Conservation (phyloP, 2,113 vertebrate species). For the Eublepharis macularius region DNA sequence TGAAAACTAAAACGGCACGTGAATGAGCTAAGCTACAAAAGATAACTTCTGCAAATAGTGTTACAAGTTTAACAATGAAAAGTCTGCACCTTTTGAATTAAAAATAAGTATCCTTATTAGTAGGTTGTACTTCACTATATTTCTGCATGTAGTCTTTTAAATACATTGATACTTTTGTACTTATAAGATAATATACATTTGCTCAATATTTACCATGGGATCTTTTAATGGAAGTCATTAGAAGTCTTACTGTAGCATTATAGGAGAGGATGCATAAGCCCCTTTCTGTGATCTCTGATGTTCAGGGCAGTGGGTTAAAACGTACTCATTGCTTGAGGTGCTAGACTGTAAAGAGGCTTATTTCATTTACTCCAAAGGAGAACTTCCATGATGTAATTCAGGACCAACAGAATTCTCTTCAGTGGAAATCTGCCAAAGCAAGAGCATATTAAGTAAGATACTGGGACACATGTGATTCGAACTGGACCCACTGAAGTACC, state of each 20-base stretch:
- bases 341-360: not conserved
- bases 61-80: not conserved
- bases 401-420: not conserved
- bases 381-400: not conserved
- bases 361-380: not conserved
- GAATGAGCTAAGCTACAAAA: slow-evolving; percentile 46
- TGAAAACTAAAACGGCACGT: slow-evolving; percentile 59
- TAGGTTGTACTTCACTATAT: not conserved
- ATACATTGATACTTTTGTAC: not conserved
- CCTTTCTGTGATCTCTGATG: not conserved
- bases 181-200: not conserved
- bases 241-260: not conserved
- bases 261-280: not conserved
- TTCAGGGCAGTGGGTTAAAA: not conserved
- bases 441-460: too few relatives aligned
- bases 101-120: slow-evolving; percentile 12
- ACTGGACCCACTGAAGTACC: too few relatives aligned
- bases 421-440: not conserved
- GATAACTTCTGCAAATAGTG: slow-evolving; percentile 47
- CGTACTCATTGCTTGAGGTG: not conserved
- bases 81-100: slow-evolving; percentile 23
- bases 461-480: too few relatives aligned
- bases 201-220: not conserved
- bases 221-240: not conserved
- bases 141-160: rapidly evolving